Percentiles rank a stretch among this genome's conserved stretches.
These are phyloP conservation scores for Leucoraja erinaceus DNA, from an alignment of 2,113 vertebrate species.

Conservation along the genomic window DNA sequence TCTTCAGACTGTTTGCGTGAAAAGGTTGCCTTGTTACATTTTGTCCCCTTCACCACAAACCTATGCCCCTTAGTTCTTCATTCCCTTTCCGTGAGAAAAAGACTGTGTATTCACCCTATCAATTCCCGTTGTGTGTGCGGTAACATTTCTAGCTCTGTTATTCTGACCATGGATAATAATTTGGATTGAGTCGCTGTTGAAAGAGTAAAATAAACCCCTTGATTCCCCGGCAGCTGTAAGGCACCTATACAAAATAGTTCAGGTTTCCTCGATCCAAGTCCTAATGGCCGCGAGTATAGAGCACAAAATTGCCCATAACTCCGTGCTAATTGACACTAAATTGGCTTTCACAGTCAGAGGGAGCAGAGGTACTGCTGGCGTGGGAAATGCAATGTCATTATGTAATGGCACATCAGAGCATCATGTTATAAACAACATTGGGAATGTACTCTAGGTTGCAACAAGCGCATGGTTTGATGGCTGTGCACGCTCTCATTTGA, in stretches of 20 bases:
- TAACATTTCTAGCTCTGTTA: too few species aligned
- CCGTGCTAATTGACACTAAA: conserved; percentile 26
- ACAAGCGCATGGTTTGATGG: background rate
- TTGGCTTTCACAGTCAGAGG: background rate
- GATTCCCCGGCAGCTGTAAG: background rate
- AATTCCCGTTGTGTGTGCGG: too few species aligned
- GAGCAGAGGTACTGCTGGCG: background rate
- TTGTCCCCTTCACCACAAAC: too few species aligned
- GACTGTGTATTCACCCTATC: too few species aligned
- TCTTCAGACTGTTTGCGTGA: too few species aligned
- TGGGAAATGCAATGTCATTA: conserved; percentile 32
- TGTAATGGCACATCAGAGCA: background rate
- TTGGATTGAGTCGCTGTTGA: background rate
- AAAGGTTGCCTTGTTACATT: too few species aligned
- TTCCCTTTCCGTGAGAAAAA: too few species aligned
- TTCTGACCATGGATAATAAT: background rate
- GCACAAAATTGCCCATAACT: conserved; percentile 22
- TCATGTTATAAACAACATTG: conserved; percentile 10
- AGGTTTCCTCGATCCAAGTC: background rate
- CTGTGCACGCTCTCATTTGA: background rate
- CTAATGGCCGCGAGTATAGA: background rate
- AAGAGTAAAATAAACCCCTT: background rate
- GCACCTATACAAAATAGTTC: background rate
- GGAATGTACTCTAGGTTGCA: background rate
- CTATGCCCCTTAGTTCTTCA: too few species aligned